Base-by-base conservation (phyloP, 2,888 invertebrate genomes). In the Lasioglossum figueresi region DNA sequence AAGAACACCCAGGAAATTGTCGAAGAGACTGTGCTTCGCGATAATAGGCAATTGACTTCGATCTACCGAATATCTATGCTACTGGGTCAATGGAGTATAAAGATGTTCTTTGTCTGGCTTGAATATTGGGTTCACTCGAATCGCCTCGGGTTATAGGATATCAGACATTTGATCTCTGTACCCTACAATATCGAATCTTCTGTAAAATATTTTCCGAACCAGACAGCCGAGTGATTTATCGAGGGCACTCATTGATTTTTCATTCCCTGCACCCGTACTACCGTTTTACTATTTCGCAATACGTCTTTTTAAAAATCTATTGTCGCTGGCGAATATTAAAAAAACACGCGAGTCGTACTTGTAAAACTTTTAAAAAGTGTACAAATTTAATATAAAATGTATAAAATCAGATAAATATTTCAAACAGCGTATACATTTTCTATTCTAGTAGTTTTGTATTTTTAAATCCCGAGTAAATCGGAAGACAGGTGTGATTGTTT, bases 41-140 rank as follows among this genome's bases (percentile, higher is more conserved):
- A 73, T 73, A 52, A 73, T 73, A 43, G 48, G 48, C 73, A 48
- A 48, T 73, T 73, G 73, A 73, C 73, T 73, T 73, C 73, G 34
- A 73, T 48, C 27, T 23, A 23, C 48, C 34, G 48, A 40, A 40
- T 40, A 70, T 37, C 37, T 70, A 23, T 70, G 70, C 12, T n/a
- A 40, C 70, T 70, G 14, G 70, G 70, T 70, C 70, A 70, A 70
- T 40, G 23, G 70, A n/a, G 70, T 40, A 70, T 70, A n/a, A 70
- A 73, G 48, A 52, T 48, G 19, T 52, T 73, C 48, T 73, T 73
- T 52, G 73, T 52, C 48, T 10, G 48, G 31, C 48, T 48, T 34
- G 73, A 73, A 73, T 34, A 45, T 73, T 23, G 73, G 34, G 34
- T 34, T 34, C 19, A 52, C 73, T 73, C 12, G 48, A 70, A 23